Evolutionary conservation across 2,888 invertebrate species (phyloP), one percentile per base, ranked within the genome.

Genomic region (Cyaniris semiargus): DNA sequence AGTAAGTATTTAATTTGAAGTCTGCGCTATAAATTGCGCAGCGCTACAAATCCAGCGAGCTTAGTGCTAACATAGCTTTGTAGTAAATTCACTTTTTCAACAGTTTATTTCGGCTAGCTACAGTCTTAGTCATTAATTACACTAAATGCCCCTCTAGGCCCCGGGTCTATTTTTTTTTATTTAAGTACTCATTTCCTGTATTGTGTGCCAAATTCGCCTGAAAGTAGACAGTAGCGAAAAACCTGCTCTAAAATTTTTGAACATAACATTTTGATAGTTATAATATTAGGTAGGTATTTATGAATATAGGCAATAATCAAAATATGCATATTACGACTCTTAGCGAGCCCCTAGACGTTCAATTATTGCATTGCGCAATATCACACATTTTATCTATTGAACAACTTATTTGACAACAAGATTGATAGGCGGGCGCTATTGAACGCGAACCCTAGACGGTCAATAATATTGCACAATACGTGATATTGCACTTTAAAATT

Each of bases 41-140:
- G 27, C 66, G 15, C 27, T 66, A 66, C 66, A 66, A 66, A 66
- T 66, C 66, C 66, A 66, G 21, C 58, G 53, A 58, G 66, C 66
- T 66, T 66, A 66, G 15, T 31, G 27, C 5, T 60, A 66, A 66
- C 66, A 27, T 66, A 66, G 66, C 66, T 66, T 27, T 31, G 66
- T 66, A 31, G 6, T 66, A 66, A 66, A 66, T 66, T 66, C 66
- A 66, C 66, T 66, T 66, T 66, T 66, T 66, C 66, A 27, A 5
- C 66, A 66, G 27, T 66, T 66, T 66, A 66, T 66, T 66, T 31
- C 66, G 27, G 5, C 66, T 66, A 66, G 13, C 66, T 66, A 66
- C 60, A 60, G 66, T 66, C 15, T 66, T 66, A 66, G 66, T 27
- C 66, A 66, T 66, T 66, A 66, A 66, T 66, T 66, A 66, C 27